A percentile compares a stretch with the other conserved stretches of the same genome.
These are phyloP conservation scores for Salarias fasciatus DNA, from an alignment of 2,797 vertebrate genomes.

Conservation along the genomic window DNA sequence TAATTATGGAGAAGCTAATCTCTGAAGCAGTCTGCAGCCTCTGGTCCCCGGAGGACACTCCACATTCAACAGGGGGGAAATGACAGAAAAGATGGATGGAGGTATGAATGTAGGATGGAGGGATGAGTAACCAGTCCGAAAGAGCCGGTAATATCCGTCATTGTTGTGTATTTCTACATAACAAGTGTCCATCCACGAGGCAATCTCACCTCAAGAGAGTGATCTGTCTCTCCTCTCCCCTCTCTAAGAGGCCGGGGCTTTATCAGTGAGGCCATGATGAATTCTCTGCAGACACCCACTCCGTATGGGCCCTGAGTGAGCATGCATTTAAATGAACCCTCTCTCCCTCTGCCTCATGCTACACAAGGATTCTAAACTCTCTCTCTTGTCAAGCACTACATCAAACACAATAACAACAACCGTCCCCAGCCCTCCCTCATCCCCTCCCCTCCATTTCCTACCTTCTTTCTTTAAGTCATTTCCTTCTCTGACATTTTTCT, in stretches of 20 bases:
- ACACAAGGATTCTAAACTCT: constrained; percentile 82
- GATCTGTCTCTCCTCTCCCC: constrained; percentile 70
- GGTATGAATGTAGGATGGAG: constrained; percentile 53
- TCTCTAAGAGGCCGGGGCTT: constrained; percentile 74
- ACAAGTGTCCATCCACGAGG: constrained; percentile 80
- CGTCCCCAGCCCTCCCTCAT: constrained; percentile 57
- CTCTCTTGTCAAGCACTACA: constrained; percentile 82
- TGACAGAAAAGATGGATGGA: constrained; percentile 28
- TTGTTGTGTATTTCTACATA: constrained; percentile 78
- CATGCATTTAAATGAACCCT: constrained; percentile 81
- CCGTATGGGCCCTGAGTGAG: constrained; percentile 76
- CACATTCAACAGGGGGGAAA: constrained; percentile 48
- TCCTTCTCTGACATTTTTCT: constrained; percentile 76
- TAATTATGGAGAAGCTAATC: constrained; percentile 48
- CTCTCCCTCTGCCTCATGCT: constrained; percentile 66
- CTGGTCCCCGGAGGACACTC: constrained; percentile 45
- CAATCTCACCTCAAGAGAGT: constrained; percentile 82
- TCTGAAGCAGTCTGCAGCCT: constrained; percentile 42
- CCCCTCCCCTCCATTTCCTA: constrained; percentile 53
- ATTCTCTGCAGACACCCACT: constrained; percentile 78
- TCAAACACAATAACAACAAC: constrained; percentile 83
- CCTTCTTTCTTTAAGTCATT: constrained; percentile 74
- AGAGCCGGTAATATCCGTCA: constrained; percentile 71
- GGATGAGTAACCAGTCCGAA: constrained; percentile 64
- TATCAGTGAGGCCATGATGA: constrained; percentile 76